Base-by-base conservation (phyloP, 2,113 vertebrate species). In the Silurus meridionalis region DNA sequence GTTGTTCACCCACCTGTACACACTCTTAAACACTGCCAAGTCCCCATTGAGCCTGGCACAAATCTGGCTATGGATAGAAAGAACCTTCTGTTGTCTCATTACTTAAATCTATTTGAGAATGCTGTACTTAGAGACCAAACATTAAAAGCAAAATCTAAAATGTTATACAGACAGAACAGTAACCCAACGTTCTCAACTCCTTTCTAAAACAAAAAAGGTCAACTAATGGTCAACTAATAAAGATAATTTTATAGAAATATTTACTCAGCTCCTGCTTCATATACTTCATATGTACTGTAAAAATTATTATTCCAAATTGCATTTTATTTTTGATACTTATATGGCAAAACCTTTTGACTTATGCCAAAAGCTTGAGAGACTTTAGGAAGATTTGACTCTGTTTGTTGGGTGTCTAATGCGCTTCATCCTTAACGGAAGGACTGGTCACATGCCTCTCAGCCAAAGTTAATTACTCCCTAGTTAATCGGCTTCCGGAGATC, bases 381-480 rank as follows among this genome's bases (percentile, higher is more conserved):
- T 28, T 64, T 37, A 14, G n/a, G 82, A 75, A 55, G 25, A n/a
- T 60, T 75, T 58, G 13, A 4, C 21, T 83, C 50, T 66, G 57
- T 67, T 52, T 63, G 74, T 8, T 15, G 74, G 53, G 57, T 83
- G 50, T 67, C 14, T 83, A 66, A 83, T 80, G 21, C 64, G 53
- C 46, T 19, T 83, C 46, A 58, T 88, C 79, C 25, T 2, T 13
- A 80, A 57, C 6, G 28, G 57, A 86, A 28, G 58, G 21, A 71
- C 19, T 11, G n/a, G 77, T 77, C 88, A 87, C 69, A 58, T 83
- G 88, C 63, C 69, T 19, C 72, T 55, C 25, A 69, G 52, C 14
- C 58, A 19, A n/a, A 66, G 82, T 82, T 89, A 85, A 89, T 89
- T 85, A 89, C 82, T 87, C 69, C 75, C 69, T 37, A 82, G 78